Percentiles rank a stretch among this genome's conserved stretches.
These are phyloP conservation scores for Rotaria sp. DNA, from an alignment of 2,888 invertebrate genomes.

Conservation along the genomic window DNA sequence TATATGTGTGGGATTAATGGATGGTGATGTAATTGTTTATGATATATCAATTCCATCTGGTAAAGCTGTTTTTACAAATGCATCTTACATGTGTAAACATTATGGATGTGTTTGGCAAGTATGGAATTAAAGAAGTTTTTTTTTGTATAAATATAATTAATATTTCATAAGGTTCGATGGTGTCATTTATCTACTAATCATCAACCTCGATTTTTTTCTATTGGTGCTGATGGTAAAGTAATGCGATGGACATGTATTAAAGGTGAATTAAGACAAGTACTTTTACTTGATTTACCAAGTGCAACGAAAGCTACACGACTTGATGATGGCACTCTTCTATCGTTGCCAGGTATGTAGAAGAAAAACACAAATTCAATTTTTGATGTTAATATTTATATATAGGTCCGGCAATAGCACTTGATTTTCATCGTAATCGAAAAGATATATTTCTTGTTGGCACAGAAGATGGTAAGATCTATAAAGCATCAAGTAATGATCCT, in stretches of 20 bases:
- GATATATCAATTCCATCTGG: constrained; percentile 63
- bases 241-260: constrained; percentile 63
- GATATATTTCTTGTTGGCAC: constrained; percentile 82
- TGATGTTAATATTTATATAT: neutral
- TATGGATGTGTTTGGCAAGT: constrained; percentile 83
- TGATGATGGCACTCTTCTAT: constrained; percentile 53
- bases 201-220: constrained; percentile 81
- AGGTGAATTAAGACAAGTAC: constrained; percentile 54
- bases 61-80: constrained; percentile 56
- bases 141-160: constrained; percentile 33
- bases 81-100: constrained; percentile 72
- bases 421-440: constrained; percentile 74
- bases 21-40: constrained; percentile 81
- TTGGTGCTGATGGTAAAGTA: constrained; percentile 79
- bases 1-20: constrained; percentile 63
- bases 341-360: constrained; percentile 37
- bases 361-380: too few species aligned
- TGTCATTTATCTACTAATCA: constrained; percentile 79
- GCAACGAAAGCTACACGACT: constrained; percentile 50
- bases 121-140: constrained; percentile 43
- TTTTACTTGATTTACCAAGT: constrained; percentile 51
- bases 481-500: constrained; percentile 67
- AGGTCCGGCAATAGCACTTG: constrained; percentile 68
- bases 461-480: constrained; percentile 84
- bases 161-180: constrained; percentile 70